Evolutionary conservation across 2,113 vertebrate species (phyloP).

Genomic region (Syngnathus scovelli): DNA sequence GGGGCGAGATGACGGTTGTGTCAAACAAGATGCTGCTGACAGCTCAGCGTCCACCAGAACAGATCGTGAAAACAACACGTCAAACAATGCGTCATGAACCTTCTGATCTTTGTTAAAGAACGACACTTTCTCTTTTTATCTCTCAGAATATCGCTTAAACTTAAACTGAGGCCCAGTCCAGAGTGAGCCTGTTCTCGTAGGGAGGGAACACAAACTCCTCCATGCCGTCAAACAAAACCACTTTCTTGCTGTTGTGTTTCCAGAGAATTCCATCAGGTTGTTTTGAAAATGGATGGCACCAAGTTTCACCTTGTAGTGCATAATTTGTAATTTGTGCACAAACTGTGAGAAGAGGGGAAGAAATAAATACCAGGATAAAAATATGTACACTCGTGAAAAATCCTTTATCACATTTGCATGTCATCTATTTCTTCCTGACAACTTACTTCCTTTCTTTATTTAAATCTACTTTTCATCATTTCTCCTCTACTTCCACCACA

Average conservation of each 20-base stretch:
- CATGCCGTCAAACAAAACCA: constrained; percentile 33
- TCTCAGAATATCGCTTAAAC: too few species aligned
- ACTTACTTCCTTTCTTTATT: background rate
- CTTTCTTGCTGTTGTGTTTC: constrained; percentile 45
- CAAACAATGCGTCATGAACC: too few species aligned
- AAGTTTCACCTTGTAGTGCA: constrained; percentile 17
- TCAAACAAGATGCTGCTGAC: too few species aligned
- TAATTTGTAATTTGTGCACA: constrained; percentile 6
- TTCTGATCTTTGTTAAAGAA: too few species aligned
- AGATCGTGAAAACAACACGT: too few species aligned
- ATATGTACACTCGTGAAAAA: background rate
- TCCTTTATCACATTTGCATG: background rate
- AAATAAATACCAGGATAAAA: background rate
- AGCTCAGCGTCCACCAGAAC: too few species aligned
- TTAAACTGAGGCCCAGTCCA: constrained; percentile 27
- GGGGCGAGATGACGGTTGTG: too few species aligned
- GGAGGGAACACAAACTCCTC: background rate
- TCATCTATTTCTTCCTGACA: background rate
- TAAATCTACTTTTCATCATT: background rate
- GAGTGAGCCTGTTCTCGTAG: constrained; percentile 24
- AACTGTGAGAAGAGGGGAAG: constrained; percentile 19
- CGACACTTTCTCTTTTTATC: too few species aligned
- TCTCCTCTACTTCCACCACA: background rate
- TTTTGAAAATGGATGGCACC: background rate
- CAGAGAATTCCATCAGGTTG: constrained; percentile 41